Base-by-base conservation (phyloP, 2,888 invertebrate species). In the Hypolimnas misippus region DNA sequence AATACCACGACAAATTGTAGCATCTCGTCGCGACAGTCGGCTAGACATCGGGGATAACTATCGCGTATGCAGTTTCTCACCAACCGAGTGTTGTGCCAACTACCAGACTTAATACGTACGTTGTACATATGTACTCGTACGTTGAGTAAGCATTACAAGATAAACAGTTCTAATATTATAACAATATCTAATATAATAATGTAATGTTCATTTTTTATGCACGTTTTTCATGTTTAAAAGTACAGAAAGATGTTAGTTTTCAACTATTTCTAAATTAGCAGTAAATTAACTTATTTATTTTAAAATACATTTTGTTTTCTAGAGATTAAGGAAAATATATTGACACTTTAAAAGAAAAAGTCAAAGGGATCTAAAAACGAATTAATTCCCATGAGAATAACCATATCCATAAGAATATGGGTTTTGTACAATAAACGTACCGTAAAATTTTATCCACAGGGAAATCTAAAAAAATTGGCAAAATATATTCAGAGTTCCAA, bases 21-120 rank as follows among this genome's bases (percentile, higher is more conserved):
- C 19, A n/a, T 17, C 44, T 21, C 44, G 44, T 46, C 21, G 19
- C 19, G 44, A 46, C 44, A 21, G 10, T 46, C 44, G 44, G 21
- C 44, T 21, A 46, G 44, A 46, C 44, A 3, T 46, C n/a, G 44
- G 12, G 19, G 12, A 21, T 12, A 12, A 12, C 19, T 19, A 46
- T 46, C 19, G n/a, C 19, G 21, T 21, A 12, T 46, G 44, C 44
- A 19, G 44, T 19, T 46, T 21, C 44, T 46, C 12, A 46, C 44
- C 10, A 10, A 1, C 10, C 17, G 10, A 5, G 44, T 44, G 5
- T 12, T 19, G 19, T 46, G 44, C 44, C 19, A 46, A 21, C 35
- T 38, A n/a, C 35, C 12, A 38, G n/a, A 38, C 35, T 3, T 33
- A 33, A 12, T 33, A 14, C 7, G 7, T n/a, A n/a, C 4, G 14